Conservation (phyloP, 1,140 invertebrate genomes). For the Gryllus bimaculatus region DNA sequence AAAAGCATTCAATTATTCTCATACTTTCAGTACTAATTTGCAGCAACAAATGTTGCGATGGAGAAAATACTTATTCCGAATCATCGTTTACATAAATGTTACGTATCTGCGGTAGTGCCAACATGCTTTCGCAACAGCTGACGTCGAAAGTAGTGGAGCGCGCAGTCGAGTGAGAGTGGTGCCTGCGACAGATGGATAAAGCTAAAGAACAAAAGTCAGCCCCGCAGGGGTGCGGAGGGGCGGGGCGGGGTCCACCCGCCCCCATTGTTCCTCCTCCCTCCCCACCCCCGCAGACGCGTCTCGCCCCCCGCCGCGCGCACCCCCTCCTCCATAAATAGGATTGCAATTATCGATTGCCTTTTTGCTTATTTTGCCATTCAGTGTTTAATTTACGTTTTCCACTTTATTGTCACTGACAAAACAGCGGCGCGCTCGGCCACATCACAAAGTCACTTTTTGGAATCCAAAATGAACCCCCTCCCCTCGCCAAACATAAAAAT, state of each 20-base stretch:
- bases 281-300: not conserved
- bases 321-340: not conserved
- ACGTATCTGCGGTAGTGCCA: too few relatives aligned
- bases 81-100: too few relatives aligned
- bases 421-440: not conserved
- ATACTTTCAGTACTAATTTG: too few relatives aligned
- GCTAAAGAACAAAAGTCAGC: not conserved
- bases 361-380: conserved; percentile 5
- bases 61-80: too few relatives aligned
- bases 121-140: too few relatives aligned
- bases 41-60: too few relatives aligned
- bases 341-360: conserved; percentile 4
- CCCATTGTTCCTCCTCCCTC: not conserved
- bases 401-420: not conserved
- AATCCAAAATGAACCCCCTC: not conserved
- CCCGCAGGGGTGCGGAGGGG: too few relatives aligned
- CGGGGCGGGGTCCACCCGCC: not conserved
- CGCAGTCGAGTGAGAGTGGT: not conserved
- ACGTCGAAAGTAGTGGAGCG: too few relatives aligned
- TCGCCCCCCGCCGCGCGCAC: not conserved
- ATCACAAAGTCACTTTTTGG: not conserved
- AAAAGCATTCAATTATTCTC: too few relatives aligned
- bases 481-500: not conserved
- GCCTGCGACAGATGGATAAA: not conserved
- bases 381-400: conserved; percentile 1